Conservation (phyloP, 2,888 invertebrate genomes). For the Sesamia inferens region DNA sequence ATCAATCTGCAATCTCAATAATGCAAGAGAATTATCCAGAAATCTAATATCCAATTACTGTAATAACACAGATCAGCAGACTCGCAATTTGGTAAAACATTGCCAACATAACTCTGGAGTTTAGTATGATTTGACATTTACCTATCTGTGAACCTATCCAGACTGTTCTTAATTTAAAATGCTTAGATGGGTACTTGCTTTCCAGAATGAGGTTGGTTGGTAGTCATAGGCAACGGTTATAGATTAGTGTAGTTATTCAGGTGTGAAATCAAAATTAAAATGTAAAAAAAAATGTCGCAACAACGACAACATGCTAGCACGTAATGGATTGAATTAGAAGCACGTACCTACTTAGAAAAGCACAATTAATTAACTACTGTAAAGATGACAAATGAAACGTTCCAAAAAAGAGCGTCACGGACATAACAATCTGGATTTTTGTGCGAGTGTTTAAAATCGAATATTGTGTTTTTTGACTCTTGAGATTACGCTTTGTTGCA, state of each 20-base stretch:
- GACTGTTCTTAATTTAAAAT: conserved; percentile 49
- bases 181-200: background rate
- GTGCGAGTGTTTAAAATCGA: background rate
- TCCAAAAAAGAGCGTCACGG: too few relatives aligned
- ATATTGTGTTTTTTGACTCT: background rate
- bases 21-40: conserved; percentile 53
- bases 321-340: conserved; percentile 7
- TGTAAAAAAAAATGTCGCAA: conserved; percentile 28
- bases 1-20: conserved; percentile 56
- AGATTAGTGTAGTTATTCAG: conserved; percentile 10
- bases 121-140: conserved; percentile 38
- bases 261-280: conserved; percentile 33
- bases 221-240: conserved; percentile 25
- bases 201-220: conserved; percentile 12
- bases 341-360: background rate
- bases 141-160: too few relatives aligned
- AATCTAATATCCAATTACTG: conserved; percentile 63
- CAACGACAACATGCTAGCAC: conserved; percentile 13
- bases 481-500: background rate
- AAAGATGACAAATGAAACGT: background rate
- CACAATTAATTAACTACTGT: conserved; percentile 21
- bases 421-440: background rate
- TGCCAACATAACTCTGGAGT: conserved; percentile 26
- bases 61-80: conserved; percentile 53
- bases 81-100: conserved; percentile 53